Conservation (phyloP, 2,888 invertebrate genomes). For the Penaeus monodon region DNA sequence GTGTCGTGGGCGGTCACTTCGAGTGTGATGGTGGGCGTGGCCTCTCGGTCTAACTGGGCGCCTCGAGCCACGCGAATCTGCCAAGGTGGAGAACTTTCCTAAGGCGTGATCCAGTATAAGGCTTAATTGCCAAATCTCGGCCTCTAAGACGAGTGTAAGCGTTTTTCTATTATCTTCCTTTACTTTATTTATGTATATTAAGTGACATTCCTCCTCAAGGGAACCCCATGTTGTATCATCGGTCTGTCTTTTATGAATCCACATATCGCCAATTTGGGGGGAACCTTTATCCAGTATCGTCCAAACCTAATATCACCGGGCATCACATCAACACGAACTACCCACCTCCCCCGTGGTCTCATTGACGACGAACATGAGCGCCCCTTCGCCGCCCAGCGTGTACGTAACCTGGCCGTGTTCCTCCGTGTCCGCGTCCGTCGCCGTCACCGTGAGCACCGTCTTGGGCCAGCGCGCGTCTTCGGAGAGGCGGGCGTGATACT, state of each 20-base stretch:
- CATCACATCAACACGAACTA: not conserved
- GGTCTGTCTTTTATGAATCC: no score
- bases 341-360: constrained; percentile 65
- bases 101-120: no score
- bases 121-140: no score
- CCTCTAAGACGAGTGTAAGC: no score
- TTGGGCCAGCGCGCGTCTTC: constrained; percentile 78
- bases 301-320: not conserved
- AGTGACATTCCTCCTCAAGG: no score
- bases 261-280: no score
- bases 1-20: constrained; percentile 83
- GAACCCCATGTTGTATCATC: no score
- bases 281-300: not conserved
- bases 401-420: constrained; percentile 80
- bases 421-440: constrained; percentile 76
- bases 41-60: constrained; percentile 80
- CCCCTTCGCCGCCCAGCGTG: constrained; percentile 80
- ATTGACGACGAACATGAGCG: constrained; percentile 81
- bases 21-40: constrained; percentile 78
- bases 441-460: constrained; percentile 78
- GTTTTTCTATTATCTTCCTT: no score
- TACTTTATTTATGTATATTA: no score
- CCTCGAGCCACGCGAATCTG: constrained; percentile 76
- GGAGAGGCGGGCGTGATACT: constrained; percentile 79
- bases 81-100: not conserved